Conservation (phyloP, 2,113 vertebrate genomes). For the Ptychochromis oligacanthus region DNA sequence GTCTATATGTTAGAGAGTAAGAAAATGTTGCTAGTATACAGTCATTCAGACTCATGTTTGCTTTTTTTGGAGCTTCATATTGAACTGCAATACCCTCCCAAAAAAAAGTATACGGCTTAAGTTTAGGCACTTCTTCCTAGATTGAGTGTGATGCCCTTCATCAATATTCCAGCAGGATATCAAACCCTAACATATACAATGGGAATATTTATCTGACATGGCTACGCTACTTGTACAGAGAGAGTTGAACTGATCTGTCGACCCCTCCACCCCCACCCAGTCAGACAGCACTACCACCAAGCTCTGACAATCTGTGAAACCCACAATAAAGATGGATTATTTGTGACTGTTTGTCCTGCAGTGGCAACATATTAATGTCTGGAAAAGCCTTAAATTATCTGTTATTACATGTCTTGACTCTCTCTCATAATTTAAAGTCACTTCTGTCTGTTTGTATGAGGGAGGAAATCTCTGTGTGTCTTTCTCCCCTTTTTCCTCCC, state of each 20-base stretch:
- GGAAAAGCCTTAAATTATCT: constrained; percentile 73
- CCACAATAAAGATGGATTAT: constrained; percentile 53
- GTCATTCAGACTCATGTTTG: constrained; percentile 1
- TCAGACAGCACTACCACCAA: constrained; percentile 17
- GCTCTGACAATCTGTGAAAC: constrained; percentile 51
- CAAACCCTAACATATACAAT: constrained; percentile 43
- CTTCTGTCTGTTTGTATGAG: constrained; percentile 56
- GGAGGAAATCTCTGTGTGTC: constrained; percentile 49
- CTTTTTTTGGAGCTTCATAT: constrained; percentile 14
- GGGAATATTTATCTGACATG: constrained; percentile 60
- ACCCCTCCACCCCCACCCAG: not conserved
- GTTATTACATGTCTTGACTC: constrained; percentile 61
- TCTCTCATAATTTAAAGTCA: constrained; percentile 61
- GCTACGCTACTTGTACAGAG: constrained; percentile 26
- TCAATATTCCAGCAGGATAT: constrained; percentile 70
- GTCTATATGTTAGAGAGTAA: too few species aligned
- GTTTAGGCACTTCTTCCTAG: constrained; percentile 21
- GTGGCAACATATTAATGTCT: constrained; percentile 48
- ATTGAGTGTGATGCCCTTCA: constrained; percentile 65
- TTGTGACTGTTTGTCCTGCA: constrained; percentile 57
- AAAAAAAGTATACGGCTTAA: constrained; percentile 35
- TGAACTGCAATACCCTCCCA: constrained; percentile 4
- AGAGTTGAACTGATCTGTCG: constrained; percentile 36
- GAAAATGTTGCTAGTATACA: constrained; percentile 3
- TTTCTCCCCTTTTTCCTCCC: constrained; percentile 30